Conservation (phyloP, 2,888 invertebrate genomes). For the Cephus nigrinus region DNA sequence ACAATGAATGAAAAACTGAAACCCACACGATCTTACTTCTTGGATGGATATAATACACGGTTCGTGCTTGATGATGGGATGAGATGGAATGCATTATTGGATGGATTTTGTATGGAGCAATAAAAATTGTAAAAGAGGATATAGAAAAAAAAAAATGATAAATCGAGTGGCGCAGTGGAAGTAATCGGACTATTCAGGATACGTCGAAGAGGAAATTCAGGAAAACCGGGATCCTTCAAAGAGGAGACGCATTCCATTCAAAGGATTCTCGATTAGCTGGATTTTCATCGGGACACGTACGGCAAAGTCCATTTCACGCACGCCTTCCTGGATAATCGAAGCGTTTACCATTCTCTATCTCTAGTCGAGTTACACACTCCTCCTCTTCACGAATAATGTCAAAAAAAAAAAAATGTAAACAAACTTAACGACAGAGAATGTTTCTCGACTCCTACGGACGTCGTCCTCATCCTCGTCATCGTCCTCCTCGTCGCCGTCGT, state of each 20-base stretch:
- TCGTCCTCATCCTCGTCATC: constrained; percentile 12
- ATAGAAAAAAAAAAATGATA: constrained; percentile 14
- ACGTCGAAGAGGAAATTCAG: constrained; percentile 34
- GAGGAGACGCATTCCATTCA: constrained; percentile 18
- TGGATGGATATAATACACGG: constrained; percentile 63
- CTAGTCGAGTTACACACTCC: background rate
- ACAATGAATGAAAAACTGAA: constrained; percentile 67
- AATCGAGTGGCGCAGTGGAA: constrained; percentile 16
- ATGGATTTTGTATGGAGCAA: constrained; percentile 53
- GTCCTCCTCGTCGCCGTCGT: constrained; percentile 6
- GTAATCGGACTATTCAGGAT: constrained; percentile 27
- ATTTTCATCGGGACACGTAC: constrained; percentile 36
- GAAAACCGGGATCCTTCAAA: constrained; percentile 28
- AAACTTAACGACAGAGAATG: constrained; percentile 3
- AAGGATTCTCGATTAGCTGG: constrained; percentile 27
- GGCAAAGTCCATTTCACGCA: constrained; percentile 20
- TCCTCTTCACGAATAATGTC: background rate
- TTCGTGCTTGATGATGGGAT: constrained; percentile 55
- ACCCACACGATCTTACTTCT: constrained; percentile 66
- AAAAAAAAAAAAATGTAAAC: constrained; percentile 8
- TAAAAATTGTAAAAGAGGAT: constrained; percentile 55
- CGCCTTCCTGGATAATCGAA: constrained; percentile 1
- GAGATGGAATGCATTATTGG: constrained; percentile 42
- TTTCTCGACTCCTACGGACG: constrained; percentile 7
- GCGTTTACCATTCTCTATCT: constrained; percentile 9